phyloP scores from a whole-genome alignment of 30 jellyfish, hydroid and myxozoan genomes.

The Aurelia sp. region DNA sequence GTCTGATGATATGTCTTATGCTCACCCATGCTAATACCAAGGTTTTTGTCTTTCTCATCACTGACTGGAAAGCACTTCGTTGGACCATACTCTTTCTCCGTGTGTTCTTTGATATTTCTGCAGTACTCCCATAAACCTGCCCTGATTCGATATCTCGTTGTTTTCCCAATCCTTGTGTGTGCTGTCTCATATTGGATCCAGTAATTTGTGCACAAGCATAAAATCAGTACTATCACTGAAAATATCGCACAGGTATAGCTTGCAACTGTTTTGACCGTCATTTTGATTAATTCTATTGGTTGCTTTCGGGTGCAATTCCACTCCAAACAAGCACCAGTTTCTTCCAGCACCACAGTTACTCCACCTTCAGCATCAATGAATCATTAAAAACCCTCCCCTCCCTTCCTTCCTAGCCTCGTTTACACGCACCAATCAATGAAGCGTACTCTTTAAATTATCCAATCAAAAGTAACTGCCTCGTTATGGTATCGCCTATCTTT shows the following conservation, averaged over 20 bases:
- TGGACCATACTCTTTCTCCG: slow-evolving; percentile 54
- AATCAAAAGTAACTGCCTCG: slow-evolving; percentile 38
- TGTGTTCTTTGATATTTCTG: slow-evolving; percentile 33
- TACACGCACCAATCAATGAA: slow-evolving; percentile 25
- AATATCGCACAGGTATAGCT: slow-evolving; percentile 84
- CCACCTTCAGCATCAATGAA: slow-evolving; percentile 56
- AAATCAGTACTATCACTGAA: slow-evolving; percentile 74
- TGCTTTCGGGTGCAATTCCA: background rate
- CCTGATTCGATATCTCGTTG: slow-evolving; percentile 26
- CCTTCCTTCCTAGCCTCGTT: slow-evolving; percentile 48
- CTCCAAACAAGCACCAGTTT: background rate
- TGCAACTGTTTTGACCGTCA: slow-evolving; percentile 90
- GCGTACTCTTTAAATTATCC: background rate
- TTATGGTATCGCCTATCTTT: background rate
- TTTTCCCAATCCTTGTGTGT: slow-evolving; percentile 30
- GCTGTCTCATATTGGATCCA: slow-evolving; percentile 82
- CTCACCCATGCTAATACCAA: background rate
- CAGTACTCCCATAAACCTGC: slow-evolving; percentile 75
- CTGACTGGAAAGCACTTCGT: slow-evolving; percentile 38
- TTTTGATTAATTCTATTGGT: background rate
- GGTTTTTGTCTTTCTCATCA: slow-evolving; percentile 20
- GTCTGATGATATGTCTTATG: no score
- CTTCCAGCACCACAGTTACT: slow-evolving; percentile 3
- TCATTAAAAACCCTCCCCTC: slow-evolving; percentile 52
- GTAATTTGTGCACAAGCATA: slow-evolving; percentile 90